Base-by-base conservation (phyloP, 2,888 invertebrate species). In the Argyresthia albistria region DNA sequence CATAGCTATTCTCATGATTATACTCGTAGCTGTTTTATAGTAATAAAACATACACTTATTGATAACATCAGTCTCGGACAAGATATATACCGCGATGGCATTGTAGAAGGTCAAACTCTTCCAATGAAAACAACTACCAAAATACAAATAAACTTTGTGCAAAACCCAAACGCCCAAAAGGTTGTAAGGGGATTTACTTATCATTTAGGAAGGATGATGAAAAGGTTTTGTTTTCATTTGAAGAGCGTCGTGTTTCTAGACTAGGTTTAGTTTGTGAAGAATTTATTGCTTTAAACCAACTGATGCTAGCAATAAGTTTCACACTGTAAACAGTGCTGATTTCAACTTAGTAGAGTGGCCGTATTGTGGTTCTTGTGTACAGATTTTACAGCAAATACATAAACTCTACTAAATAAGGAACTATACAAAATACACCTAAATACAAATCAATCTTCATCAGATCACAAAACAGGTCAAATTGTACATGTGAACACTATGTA, bases 401-500 rank as follows among this genome's bases (percentile, higher is more conserved):
- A 76, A 74, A 68, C 66, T 62, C 81, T 83, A 86, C 65, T 71
- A 79, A 80, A 78, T 80, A 86, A 87, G 87, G 87, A 87, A 87
- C 87, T 82, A 82, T 81, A 79, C 70, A 76, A 70, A 77, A 77
- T 78, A 86, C 69, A 70, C 70, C 76, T 79, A 80, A 77, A 76
- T 69, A 55, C 69, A 82, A 80, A 81, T 68, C 68, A 80, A 77
- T 72, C 70, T 76, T 73, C 80, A 78, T 84, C 83, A 83, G 86
- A 87, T 87, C 87, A 83, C 86, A 82, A 80, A 82, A 78, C 75
- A 73, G 70, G 73, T 80, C 73, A 73, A 77, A 80, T 82, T 82
- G 82, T 80, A 82, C 77, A 70, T 76, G 67, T 77, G 71, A 80
- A 81, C 74, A 77, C 76, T 73, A n/a, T n/a, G n/a, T n/a, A 70